These are phyloP conservation scores for Adelphocoris suturalis DNA, from an alignment of 2,888 invertebrate species.

Conservation along the genomic window DNA sequence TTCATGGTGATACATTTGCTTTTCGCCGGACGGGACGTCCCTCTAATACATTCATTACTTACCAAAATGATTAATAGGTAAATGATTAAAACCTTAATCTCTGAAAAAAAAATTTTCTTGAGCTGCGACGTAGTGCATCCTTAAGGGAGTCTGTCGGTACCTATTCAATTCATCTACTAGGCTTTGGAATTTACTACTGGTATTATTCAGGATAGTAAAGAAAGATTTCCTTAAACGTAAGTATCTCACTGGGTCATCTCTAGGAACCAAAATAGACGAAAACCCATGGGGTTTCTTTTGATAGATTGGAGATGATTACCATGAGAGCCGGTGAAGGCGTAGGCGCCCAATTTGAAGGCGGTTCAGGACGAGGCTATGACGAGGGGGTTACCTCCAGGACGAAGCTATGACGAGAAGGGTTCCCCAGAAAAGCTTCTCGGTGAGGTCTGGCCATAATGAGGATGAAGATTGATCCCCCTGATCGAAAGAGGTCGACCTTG, in stretches of 20 bases:
- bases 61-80: too few species aligned
- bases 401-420: background rate
- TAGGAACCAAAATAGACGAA: slow-evolving; percentile 16
- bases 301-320: slow-evolving; percentile 15
- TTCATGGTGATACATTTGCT: too few species aligned
- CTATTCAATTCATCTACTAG: too few species aligned
- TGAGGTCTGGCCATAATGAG: background rate
- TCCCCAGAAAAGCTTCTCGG: background rate
- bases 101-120: too few species aligned
- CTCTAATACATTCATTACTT: too few species aligned
- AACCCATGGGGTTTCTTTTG: background rate
- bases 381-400: background rate
- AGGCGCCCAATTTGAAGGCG: slow-evolving; percentile 5
- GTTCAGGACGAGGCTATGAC: background rate
- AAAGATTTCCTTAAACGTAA: background rate
- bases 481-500: slow-evolving; percentile 15
- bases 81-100: too few species aligned
- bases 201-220: too few species aligned
- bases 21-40: too few species aligned
- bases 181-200: too few species aligned
- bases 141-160: too few species aligned
- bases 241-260: slow-evolving; percentile 23
- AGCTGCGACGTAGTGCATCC: too few species aligned
- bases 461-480: slow-evolving; percentile 1
- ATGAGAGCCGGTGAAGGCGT: background rate